These are phyloP conservation scores for Orcinus orca DNA, from an alignment of 2,113 vertebrate genomes.

Conservation along the genomic window DNA sequence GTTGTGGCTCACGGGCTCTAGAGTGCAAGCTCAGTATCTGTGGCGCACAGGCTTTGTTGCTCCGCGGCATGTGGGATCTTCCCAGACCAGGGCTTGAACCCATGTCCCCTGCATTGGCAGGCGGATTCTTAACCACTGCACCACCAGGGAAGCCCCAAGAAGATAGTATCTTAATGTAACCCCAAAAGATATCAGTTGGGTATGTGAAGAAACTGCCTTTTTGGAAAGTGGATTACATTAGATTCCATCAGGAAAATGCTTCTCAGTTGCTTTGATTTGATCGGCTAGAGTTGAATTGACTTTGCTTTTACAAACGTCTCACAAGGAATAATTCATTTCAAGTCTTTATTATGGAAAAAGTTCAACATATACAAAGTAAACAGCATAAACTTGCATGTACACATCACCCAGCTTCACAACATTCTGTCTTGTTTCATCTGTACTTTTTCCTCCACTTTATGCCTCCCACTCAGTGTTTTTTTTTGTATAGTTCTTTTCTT, in stretches of 20 bases:
- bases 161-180: background rate
- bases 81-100: too few relatives aligned
- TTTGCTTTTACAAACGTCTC: background rate
- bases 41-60: too few relatives aligned
- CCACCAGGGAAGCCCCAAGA: background rate
- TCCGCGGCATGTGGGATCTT: too few relatives aligned
- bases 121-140: too few relatives aligned
- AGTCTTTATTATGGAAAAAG: background rate
- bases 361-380: background rate
- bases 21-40: too few relatives aligned
- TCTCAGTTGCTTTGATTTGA: background rate
- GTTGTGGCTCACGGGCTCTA: too few relatives aligned
- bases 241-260: background rate
- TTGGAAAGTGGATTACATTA: background rate
- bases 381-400: background rate
- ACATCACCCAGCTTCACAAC: background rate
- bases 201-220: slow-evolving; percentile 13
- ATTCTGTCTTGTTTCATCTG: background rate
- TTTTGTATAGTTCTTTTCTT: background rate
- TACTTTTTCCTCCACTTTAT: background rate
- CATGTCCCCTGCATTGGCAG: too few relatives aligned
- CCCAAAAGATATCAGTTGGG: background rate
- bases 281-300: background rate
- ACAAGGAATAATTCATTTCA: background rate
- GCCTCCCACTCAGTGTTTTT: background rate